Percentiles rank a stretch among this genome's conserved stretches.
phyloP scores from a whole-genome alignment of 2,888 invertebrate genomes.

The Dasysyrphus albostriatus region DNA sequence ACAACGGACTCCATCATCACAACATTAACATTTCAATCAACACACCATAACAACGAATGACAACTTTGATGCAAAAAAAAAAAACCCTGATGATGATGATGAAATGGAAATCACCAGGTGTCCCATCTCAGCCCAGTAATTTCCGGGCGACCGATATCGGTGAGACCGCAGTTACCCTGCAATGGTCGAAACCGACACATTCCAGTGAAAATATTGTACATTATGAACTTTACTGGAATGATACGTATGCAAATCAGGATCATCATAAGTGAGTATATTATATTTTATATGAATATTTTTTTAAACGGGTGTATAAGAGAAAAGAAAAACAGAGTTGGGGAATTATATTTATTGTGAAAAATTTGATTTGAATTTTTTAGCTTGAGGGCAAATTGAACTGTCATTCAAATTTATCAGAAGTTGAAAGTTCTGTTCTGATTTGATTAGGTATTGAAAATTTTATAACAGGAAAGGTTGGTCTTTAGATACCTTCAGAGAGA shows the following conservation, averaged over 20 bases:
- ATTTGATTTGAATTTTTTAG: no score
- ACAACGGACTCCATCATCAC: slow-evolving; percentile 24
- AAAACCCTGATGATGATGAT: slow-evolving; percentile 11
- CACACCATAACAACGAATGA: slow-evolving; percentile 22
- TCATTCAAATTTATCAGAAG: no score
- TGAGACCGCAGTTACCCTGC: slow-evolving; percentile 94
- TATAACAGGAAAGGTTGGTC: no score
- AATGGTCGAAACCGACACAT: slow-evolving; percentile 96
- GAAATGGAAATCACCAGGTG: slow-evolving; percentile 86
- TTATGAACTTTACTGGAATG: slow-evolving; percentile 99
- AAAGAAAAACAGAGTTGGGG: background rate
- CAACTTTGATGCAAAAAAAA: slow-evolving; percentile 19
- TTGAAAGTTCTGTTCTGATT: no score
- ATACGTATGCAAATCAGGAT: slow-evolving; percentile 95
- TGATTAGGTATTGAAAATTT: no score
- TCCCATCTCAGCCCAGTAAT: slow-evolving; percentile 97
- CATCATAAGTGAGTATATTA: slow-evolving; percentile 88
- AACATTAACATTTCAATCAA: slow-evolving; percentile 41
- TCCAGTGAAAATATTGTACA: slow-evolving; percentile 96
- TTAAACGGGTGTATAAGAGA: background rate
- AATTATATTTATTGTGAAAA: background rate
- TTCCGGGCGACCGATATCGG: slow-evolving; percentile 94
- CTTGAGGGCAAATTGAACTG: no score
- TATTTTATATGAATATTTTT: background rate
- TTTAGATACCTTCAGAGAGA: no score